Base-by-base conservation (phyloP, 2,113 vertebrate genomes). In the Oreochromis tanganicae region DNA sequence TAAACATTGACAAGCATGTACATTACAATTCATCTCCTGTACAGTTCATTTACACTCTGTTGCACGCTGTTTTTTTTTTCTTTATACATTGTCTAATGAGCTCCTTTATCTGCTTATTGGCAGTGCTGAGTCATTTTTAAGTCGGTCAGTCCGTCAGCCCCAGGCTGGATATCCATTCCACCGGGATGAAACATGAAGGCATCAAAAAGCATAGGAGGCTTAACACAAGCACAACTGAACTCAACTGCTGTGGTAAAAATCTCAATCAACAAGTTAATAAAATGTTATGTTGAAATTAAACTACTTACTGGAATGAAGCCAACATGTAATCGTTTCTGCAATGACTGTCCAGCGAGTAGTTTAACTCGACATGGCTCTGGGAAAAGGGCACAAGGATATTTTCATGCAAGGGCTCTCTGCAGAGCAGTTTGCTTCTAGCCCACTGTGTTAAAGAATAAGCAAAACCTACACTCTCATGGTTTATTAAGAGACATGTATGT, bases 131-230 rank as follows among this genome's bases (percentile, higher is more conserved):
- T 95, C 81, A 29, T 87, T 93, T 85, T 75, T 12, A 79, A 85
- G 86, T 50, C 17, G 3, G 11, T 94, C 85, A 86, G 92, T 96
- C 90, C 82, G 88, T 95, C 95, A 96, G 96, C 96, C 68, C 96
- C 96, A 97, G 95, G 95, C 86, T 90, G 93, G 94, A 94, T 93
- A 93, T 95, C 94, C 91, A 87, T 80, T 91, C 91, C 95, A 95
- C 94, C 79, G 86, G 86, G 90, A 94, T 94, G 95, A 96, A 97
- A 96, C 96, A 96, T 96, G 95, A 95, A 95, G 93, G 94, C 95
- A 94, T 92, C 91, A 85, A 85, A 92, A 92, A 94, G 93, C 90
- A 94, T 86, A 90, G 92, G 94, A 94, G 91, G 92, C 71, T 21
- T 88, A 89, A 89, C 91, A 88, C 88, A 85, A 89, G 88, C 88